Evolutionary conservation across 2,113 vertebrate genomes (phyloP), one percentile per base, ranked within the genome.

Genomic region (Falcunculus frontatus): DNA sequence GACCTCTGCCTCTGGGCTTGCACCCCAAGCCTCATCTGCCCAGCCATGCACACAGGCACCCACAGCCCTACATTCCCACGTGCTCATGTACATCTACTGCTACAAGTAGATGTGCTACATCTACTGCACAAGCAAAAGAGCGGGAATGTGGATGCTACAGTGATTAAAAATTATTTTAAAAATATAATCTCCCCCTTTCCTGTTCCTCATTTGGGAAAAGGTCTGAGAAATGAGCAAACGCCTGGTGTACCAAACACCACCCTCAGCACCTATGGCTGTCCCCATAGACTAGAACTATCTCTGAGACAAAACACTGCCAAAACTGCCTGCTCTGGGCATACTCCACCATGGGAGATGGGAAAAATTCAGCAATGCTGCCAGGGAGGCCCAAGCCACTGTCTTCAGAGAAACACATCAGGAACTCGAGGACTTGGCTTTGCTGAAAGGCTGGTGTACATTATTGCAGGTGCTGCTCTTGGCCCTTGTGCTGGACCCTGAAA

Each of bases 31-130:
- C 50, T 35, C 5, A 0, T 18, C 57, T 64, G 55, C 76, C 64
- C 77, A 49, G 64, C 55, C 53, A 11, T 5, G 5, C 37, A 30
- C 20, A 8, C 8, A 22, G 19, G 4, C 47, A 68, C 27, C 4
- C 16, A 11, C 0, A 1, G 42, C 14, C 32, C 20, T 13, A 23
- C 16, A 6, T 22, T 16, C 3, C 0, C 30, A 55, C 6, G 4
- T 2, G 9, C 8, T 50, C 23, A 72, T 6, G 3, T 22, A n/a
- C n/a, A n/a, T n/a, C n/a, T n/a, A n/a, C n/a, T n/a, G n/a, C n/a
- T n/a, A n/a, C n/a, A n/a, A n/a, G n/a, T n/a, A n/a, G n/a, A n/a
- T n/a, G 16, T 4, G 4, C n/a, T 69, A 22, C 32, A 2, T 35
- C 21, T 53, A 33, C 46, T 53, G 37, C 56, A 74, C 60, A 79